Base-by-base conservation (phyloP, 1,140 invertebrate species). In the Bombus cullumanus region DNA sequence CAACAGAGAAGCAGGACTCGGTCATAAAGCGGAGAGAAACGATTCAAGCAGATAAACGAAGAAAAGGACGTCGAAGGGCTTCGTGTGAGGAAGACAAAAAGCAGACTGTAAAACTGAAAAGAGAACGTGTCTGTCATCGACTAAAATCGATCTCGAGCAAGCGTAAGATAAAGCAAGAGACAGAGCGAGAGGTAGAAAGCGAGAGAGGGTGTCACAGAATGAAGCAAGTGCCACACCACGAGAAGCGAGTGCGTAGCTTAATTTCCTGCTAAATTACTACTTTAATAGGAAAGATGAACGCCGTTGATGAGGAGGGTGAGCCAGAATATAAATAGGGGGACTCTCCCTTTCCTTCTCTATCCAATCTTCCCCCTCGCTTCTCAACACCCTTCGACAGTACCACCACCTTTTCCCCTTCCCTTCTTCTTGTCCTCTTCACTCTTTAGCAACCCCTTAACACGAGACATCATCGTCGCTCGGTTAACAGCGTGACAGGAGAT, bases 231-330 rank as follows among this genome's bases (percentile, higher is more conserved):
- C 91, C 86, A 86, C 86, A 84, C 88, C 88, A 91, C 90, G 92
- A 92, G 91, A 90, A 91, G 91, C 88, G 88, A 92, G 93, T 95
- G 93, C 94, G 93, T 95, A 92, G 94, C 94, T 95, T 95, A 95
- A 95, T 95, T 95, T 95, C 95, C 95, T 95, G 95, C 95, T 95
- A 95, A 95, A 95, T 95, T 95, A 95, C 95, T 95, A 95, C 95
- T 95, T 95, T 95, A 95, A 95, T 95, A 94, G 94, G 94, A 95
- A 95, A 95, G 94, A 95, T 95, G 95, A 95, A 95, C 94, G 95
- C 90, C 90, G 94, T 93, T 95, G 94, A 95, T 95, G 94, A 95
- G 94, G 94, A 95, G 95, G 94, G 95, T 95, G 94, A 94, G 94
- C 92, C 90, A 92, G 95, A 95, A 95, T 94, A 95, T 95, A 94